These are phyloP conservation scores for Phrynosoma platyrhinos DNA, from an alignment of 2,113 vertebrate species.

Conservation along the genomic window DNA sequence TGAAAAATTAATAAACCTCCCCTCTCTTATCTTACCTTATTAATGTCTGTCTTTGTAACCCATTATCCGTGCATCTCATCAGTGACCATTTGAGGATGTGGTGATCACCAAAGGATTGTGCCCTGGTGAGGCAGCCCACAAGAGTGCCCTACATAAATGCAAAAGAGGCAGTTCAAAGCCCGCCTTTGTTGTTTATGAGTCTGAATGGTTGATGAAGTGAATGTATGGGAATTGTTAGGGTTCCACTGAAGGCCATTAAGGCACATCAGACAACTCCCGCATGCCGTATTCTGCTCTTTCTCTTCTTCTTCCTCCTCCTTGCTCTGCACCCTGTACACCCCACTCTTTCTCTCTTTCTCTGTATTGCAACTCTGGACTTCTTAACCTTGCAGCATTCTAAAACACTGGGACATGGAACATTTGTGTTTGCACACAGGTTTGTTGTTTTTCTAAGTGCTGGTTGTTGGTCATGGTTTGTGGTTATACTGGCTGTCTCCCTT, in stretches of 20 bases:
- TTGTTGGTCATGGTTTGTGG: conserved; percentile 83
- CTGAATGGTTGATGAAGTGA: conserved; percentile 50
- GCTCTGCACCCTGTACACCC: neutral
- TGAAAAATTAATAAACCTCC: conserved; percentile 88
- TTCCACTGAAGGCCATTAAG: conserved; percentile 59
- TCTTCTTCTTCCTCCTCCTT: neutral
- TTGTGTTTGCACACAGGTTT: conserved; percentile 80
- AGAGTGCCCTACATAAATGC: conserved; percentile 60
- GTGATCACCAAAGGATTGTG: conserved; percentile 73
- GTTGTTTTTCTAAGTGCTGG: conserved; percentile 52
- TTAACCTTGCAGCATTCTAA: conserved; percentile 70
- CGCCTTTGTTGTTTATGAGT: conserved; percentile 63
- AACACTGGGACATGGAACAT: conserved; percentile 80
- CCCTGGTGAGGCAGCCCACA: conserved; percentile 67
- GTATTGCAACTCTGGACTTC: conserved; percentile 65
- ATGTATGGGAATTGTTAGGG: conserved; percentile 60
- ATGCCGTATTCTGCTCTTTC: conserved; percentile 25
- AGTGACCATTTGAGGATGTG: conserved; percentile 78
- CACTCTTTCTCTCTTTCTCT: conserved; percentile 35
- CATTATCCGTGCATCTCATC: conserved; percentile 81
- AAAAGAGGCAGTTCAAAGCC: conserved; percentile 54
- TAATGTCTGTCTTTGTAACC: conserved; percentile 86
- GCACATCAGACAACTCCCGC: conserved; percentile 63
- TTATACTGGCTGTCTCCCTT: conserved; percentile 80
- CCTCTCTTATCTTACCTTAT: conserved; percentile 86